These are phyloP conservation scores for Dioctria rufipes DNA, from an alignment of 2,888 invertebrate species.

Conservation along the genomic window DNA sequence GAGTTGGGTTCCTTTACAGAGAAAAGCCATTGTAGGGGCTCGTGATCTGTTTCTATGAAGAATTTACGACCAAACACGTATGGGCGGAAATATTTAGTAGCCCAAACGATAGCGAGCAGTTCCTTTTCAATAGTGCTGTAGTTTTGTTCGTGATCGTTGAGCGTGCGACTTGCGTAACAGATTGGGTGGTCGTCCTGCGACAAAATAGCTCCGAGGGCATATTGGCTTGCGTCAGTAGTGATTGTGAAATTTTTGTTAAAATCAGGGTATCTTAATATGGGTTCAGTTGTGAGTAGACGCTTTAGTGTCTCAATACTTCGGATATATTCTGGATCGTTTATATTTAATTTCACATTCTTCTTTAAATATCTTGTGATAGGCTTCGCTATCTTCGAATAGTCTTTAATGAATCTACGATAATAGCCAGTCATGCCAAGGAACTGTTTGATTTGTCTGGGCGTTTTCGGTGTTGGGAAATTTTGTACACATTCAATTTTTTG, in stretches of 20 bases:
- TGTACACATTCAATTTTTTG: no score
- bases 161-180: constrained; percentile 28
- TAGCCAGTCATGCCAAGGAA: no score
- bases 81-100: constrained; percentile 65
- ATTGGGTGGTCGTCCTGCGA: constrained; percentile 63
- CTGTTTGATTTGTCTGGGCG: no score
- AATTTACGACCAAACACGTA: constrained; percentile 66
- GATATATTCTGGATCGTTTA: constrained; percentile 6
- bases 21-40: constrained; percentile 66
- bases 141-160: constrained; percentile 57
- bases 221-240: constrained; percentile 64
- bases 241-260: constrained; percentile 64
- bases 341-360: background rate
- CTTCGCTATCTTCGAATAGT: no score
- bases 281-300: constrained; percentile 60
- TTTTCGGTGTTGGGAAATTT: no score
- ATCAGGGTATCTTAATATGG: constrained; percentile 66
- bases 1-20: constrained; percentile 67
- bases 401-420: background rate
- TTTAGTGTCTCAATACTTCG: constrained; percentile 54
- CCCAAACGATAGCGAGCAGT: constrained; percentile 62
- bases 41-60: constrained; percentile 68
- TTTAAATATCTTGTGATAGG: constrained; percentile 2
- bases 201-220: constrained; percentile 60
- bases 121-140: constrained; percentile 58